Base-by-base conservation (phyloP, 2,888 invertebrate genomes). In the Blastobasis lacticolella region DNA sequence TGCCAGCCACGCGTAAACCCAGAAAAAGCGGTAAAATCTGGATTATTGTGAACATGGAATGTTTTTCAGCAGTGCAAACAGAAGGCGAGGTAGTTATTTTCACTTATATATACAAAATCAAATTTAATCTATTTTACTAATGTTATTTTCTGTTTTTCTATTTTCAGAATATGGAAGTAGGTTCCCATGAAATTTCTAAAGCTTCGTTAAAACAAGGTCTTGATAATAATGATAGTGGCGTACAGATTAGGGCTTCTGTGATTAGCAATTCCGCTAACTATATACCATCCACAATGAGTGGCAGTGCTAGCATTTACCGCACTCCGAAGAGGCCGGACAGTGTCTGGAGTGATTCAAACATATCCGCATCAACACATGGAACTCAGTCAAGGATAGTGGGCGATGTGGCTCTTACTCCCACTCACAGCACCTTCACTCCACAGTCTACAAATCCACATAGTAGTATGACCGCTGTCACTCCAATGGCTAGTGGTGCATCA, bases 361-460 rank as follows among this genome's bases (percentile, higher is more conserved):
- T 46, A 46, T 47, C 47, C 5, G 10, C 42, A 42, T 10, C 44
- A 5, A 42, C 46, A 36, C 44, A 45, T 10, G 6, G 37, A 46
- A 54, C 69, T 6, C 71, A 71, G 37, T 56, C 66, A 36, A 66
- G 66, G 37, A 69, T 79, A 51, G 59, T 65, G 57, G 86, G 84
- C 10, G 88, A 88, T 49, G 77, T 88, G 6, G 69, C 78, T 7
- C 66, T 85, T 6, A 88, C 88, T 41, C 88, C 88, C 5, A 81
- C 84, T 23, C 77, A 86, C 54, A 73, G 78, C 51, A 62, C 77
- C 3, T 77, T 76, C 51, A 85, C 86, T 46, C 84, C 86, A 45
- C 74, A 81, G 57, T 58, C 67, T 42, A 71, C 75, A 5, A 91
- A 91, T 64, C 90, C 91, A 45, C 90, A 91, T 57, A 89, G 80